Evolutionary conservation across 1,140 invertebrate genomes (phyloP).

Genomic region (Cydia splendana): DNA sequence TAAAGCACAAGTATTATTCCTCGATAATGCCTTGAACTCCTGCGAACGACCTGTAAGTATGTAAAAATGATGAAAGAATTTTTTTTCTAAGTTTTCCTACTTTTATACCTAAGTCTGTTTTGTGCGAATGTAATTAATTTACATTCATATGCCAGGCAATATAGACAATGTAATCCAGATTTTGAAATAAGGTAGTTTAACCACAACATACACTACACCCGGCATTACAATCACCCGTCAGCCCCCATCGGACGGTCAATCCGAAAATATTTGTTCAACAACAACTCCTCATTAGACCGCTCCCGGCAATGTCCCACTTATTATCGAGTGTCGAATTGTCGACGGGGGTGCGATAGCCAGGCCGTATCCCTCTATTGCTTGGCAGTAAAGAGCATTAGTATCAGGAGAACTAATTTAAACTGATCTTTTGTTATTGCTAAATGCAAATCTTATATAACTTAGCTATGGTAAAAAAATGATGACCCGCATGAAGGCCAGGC

Average conservation of each 20-base stretch:
- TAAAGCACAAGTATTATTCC: too few species aligned
- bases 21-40: too few species aligned
- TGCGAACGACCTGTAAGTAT: too few species aligned
- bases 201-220: not conserved
- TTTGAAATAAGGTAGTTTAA: not conserved
- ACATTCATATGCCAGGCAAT: too few species aligned
- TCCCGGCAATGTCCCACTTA: constrained; percentile 43
- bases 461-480: too few species aligned
- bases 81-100: too few species aligned
- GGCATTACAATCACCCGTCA: not conserved
- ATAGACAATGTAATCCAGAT: not conserved
- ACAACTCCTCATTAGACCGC: constrained; percentile 19
- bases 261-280: constrained; percentile 19
- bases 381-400: not conserved
- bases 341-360: constrained; percentile 21
- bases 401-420: not conserved
- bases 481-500: too few species aligned
- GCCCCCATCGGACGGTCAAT: constrained; percentile 1
- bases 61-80: too few species aligned
- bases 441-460: too few species aligned
- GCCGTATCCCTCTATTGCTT: not conserved
- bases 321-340: constrained; percentile 45
- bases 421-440: not conserved
- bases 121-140: too few species aligned
- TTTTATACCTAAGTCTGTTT: too few species aligned